Conservation (phyloP, 2,797 vertebrate species). For the Bucorvus abyssinicus region DNA sequence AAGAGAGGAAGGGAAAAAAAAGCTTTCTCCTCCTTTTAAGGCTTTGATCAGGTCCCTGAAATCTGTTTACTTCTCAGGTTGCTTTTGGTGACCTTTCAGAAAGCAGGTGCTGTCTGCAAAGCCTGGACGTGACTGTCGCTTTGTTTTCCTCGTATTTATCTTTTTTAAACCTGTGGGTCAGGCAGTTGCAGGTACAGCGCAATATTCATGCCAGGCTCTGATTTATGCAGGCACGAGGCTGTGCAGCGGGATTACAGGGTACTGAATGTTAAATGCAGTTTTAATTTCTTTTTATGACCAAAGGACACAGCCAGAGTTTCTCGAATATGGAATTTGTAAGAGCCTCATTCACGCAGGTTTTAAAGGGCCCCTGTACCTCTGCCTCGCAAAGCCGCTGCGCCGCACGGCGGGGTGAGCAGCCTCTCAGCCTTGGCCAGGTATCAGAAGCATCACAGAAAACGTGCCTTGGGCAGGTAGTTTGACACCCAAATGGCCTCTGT, state of each 20-base stretch:
- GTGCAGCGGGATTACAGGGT: slow-evolving; percentile 4
- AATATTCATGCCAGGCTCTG: slow-evolving; percentile 51
- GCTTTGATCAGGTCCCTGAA: neutral
- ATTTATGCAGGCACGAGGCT: slow-evolving; percentile 47
- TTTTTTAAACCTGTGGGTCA: neutral
- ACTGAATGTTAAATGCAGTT: slow-evolving; percentile 40
- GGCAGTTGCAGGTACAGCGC: slow-evolving; percentile 31
- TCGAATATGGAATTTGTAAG: slow-evolving; percentile 34
- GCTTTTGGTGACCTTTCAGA: slow-evolving; percentile 19
- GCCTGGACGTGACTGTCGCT: neutral
- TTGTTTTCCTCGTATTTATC: slow-evolving; percentile 32
- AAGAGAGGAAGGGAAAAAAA: neutral
- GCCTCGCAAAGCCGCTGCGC: neutral
- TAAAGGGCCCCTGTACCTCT: slow-evolving; percentile 1
- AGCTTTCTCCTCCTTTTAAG: neutral
- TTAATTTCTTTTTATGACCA: slow-evolving; percentile 54
- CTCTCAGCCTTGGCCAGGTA: neutral
- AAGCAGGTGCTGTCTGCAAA: slow-evolving; percentile 41
- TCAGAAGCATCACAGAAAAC: neutral
- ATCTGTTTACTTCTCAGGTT: neutral
- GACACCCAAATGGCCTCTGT: neutral
- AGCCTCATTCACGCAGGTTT: slow-evolving; percentile 30
- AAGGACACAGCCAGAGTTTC: slow-evolving; percentile 20
- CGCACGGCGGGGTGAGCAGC: neutral
- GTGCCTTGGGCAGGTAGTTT: accelerated